A percentile compares a stretch with the other conserved stretches of the same genome.
These are phyloP conservation scores for Rhinichthys klamathensis DNA, from an alignment of 2,113 vertebrate genomes.

Conservation along the genomic window DNA sequence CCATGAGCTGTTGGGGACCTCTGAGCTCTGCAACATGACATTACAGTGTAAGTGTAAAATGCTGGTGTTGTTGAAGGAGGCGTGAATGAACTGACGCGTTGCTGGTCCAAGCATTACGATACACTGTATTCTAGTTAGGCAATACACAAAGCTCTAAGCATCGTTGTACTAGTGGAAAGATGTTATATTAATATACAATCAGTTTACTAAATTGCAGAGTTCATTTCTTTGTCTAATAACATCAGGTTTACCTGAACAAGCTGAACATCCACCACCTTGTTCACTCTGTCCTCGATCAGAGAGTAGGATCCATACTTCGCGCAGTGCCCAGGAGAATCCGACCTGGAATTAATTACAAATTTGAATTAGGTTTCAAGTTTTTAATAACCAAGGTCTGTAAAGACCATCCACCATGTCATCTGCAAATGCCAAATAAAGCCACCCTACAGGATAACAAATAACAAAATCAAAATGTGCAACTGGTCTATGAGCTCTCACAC, in stretches of 20 bases:
- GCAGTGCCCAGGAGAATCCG: constrained; percentile 21
- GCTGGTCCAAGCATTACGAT: no score
- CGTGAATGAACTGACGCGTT: no score
- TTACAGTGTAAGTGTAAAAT: no score
- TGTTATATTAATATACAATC: not conserved
- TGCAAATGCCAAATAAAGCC: no score
- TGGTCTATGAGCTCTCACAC: no score
- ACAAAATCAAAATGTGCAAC: no score
- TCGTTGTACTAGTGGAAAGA: constrained; percentile 1
- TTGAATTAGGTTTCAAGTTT: constrained; percentile 5
- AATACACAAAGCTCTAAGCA: not conserved
- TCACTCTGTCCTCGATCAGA: constrained; percentile 20
- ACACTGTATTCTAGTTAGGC: not conserved
- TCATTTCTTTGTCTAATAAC: constrained; percentile 9
- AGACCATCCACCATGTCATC: not conserved
- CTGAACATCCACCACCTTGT: constrained; percentile 34
- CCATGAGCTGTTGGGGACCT: no score
- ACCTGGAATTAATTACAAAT: constrained; percentile 12
- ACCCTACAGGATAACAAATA: no score
- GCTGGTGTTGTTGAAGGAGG: no score
- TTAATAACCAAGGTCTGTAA: not conserved
- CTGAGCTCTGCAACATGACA: no score
- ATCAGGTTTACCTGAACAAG: constrained; percentile 38
- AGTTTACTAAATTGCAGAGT: not conserved
- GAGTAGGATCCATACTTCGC: not conserved